Conservation (phyloP, 2,113 vertebrate species). For the Macrotis lagotis region DNA sequence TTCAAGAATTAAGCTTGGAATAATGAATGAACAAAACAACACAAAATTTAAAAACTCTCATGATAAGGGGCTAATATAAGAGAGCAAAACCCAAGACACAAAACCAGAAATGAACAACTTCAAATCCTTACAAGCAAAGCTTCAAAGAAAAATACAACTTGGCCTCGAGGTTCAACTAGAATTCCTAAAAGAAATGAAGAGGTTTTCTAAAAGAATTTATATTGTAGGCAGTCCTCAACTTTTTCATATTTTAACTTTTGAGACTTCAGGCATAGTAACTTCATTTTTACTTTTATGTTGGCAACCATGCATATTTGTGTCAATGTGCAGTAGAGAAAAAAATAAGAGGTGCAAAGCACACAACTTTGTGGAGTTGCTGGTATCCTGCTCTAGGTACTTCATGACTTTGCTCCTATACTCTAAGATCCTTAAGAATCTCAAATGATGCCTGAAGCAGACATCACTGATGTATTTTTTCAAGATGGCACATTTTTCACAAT, state of each 20-base stretch:
- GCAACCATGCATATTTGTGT: not conserved
- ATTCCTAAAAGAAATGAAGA: not conserved
- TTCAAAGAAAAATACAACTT: not conserved
- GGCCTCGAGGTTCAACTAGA: not conserved
- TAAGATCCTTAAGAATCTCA: not conserved
- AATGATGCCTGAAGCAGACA: not conserved
- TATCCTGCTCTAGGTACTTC: not conserved
- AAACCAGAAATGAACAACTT: not conserved
- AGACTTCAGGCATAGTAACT: not conserved
- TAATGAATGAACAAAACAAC: not conserved
- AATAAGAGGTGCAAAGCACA: not conserved
- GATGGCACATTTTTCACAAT: not conserved
- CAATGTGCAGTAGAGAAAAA: not conserved
- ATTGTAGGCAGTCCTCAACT: not conserved
- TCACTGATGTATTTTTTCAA: not conserved
- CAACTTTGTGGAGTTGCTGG: not conserved
- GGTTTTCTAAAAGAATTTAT: not conserved
- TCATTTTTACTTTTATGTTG: not conserved
- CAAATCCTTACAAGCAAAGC: not conserved
- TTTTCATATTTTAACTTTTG: not conserved
- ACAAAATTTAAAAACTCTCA: too few relatives aligned
- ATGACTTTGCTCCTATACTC: not conserved
- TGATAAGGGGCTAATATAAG: too few relatives aligned
- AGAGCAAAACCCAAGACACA: too few relatives aligned
- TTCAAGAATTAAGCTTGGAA: not conserved